phyloP scores from a whole-genome alignment of 2,797 vertebrate genomes.

The Pangasius djambal region DNA sequence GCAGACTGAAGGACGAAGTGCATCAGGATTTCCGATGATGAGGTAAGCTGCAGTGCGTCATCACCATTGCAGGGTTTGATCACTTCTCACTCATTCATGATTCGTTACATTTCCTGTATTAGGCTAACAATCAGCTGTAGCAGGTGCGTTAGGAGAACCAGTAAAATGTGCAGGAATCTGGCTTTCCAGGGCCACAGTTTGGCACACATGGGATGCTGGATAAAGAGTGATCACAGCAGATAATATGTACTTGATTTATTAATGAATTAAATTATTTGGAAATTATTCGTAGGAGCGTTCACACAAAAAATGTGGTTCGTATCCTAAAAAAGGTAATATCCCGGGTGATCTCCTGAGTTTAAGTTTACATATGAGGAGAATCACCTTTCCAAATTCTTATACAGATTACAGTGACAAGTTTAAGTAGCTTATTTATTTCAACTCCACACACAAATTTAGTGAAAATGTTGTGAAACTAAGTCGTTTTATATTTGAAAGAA shows the following conservation, averaged over 20 bases:
- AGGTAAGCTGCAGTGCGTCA: background rate
- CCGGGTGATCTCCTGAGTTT: background rate
- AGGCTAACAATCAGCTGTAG: background rate
- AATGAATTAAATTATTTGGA: background rate
- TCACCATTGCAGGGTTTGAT: background rate
- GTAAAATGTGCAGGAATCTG: background rate
- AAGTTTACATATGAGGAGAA: background rate
- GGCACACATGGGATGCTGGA: background rate
- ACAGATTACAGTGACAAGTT: background rate
- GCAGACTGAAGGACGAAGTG: constrained; percentile 8
- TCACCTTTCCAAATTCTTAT: too few species aligned
- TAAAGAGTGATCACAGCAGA: background rate
- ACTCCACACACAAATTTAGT: background rate
- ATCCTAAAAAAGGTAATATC: background rate
- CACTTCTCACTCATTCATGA: background rate
- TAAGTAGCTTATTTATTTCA: background rate
- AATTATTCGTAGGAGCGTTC: background rate
- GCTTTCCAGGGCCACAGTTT: background rate
- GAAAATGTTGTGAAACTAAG: background rate
- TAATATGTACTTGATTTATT: background rate
- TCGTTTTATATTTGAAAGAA: background rate
- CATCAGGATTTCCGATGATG: constrained; percentile 26
- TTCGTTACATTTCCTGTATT: too few species aligned
- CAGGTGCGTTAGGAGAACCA: too few species aligned
- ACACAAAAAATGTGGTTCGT: background rate